A percentile compares a stretch with the other conserved stretches of the same genome.
Conservation (phyloP, 1,140 invertebrate species). For the Achatina immaculata region DNA sequence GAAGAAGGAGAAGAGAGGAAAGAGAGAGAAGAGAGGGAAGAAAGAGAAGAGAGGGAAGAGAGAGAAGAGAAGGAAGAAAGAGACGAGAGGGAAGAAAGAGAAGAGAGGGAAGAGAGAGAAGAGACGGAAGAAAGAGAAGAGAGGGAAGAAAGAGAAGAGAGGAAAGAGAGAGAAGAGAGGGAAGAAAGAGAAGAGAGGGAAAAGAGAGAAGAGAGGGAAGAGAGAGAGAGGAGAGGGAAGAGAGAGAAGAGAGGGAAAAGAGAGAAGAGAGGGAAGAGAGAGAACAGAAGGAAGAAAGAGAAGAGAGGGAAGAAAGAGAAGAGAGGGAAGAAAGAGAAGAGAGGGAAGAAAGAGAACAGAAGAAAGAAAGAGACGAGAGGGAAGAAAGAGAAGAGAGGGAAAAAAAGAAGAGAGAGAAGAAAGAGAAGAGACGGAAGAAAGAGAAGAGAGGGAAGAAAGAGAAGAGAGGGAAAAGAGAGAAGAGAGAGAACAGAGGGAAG, state of each 20-base stretch:
- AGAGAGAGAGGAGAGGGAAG: constrained; percentile 12
- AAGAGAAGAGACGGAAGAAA: background rate
- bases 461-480: background rate
- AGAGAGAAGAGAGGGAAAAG: background rate
- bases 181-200: constrained; percentile 19
- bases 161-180: constrained; percentile 18
- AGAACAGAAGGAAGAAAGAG: constrained; percentile 7
- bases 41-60: background rate
- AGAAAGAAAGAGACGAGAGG: background rate
- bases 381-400: background rate
- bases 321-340: constrained; percentile 8
- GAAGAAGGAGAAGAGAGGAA: background rate
- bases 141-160: constrained; percentile 8
- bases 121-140: background rate
- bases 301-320: background rate
- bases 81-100: background rate
- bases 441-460: background rate
- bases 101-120: background rate
- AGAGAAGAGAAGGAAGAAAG: constrained; percentile 14
- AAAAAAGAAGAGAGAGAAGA: background rate
- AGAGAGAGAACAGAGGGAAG: background rate
- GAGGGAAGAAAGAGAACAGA: background rate
- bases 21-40: constrained; percentile 1
- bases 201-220: constrained; percentile 9
- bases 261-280: background rate